These are phyloP conservation scores for Carapus acus DNA, from an alignment of 2,797 vertebrate species.

Conservation along the genomic window DNA sequence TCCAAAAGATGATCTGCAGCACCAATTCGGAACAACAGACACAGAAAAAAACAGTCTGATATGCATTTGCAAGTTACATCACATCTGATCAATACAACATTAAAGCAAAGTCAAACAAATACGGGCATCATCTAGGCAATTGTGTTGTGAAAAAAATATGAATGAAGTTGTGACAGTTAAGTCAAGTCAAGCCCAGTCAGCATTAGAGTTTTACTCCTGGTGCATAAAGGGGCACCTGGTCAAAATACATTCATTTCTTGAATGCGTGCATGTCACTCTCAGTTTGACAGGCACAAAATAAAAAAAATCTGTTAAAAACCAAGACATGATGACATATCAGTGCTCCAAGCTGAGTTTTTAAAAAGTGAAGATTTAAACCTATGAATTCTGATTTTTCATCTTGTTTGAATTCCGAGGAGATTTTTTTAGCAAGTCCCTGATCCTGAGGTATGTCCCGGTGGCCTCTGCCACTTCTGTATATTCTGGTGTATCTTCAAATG, in stretches of 20 bases:
- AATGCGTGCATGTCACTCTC: conserved; percentile 30
- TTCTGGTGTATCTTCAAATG: conserved; percentile 94
- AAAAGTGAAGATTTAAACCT: too few relatives aligned
- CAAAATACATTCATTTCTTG: conserved; percentile 24
- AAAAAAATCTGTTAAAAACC: conserved; percentile 5
- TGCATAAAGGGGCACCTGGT: conserved; percentile 29
- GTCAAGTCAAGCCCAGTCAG: conserved; percentile 20
- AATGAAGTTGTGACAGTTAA: conserved; percentile 25
- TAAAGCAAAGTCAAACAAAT: too few relatives aligned
- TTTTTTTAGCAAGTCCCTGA: conserved; percentile 86
- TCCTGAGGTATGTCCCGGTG: conserved; percentile 88
- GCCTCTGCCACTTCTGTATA: conserved; percentile 92
- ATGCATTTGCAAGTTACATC: too few relatives aligned
- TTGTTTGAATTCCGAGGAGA: conserved; percentile 88
- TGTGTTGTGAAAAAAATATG: too few relatives aligned
- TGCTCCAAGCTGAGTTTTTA: neutral
- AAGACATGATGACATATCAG: conserved; percentile 25
- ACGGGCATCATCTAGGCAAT: too few relatives aligned
- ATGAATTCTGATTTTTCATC: conserved; percentile 69
- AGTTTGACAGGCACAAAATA: conserved; percentile 32
- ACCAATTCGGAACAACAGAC: conserved; percentile 17
- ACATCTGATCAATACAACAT: too few relatives aligned
- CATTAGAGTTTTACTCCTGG: conserved; percentile 45
- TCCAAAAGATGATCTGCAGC: neutral
- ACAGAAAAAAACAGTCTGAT: conserved; percentile 3